phyloP scores from a whole-genome alignment of 2,888 invertebrate species.

The Eubasilissa splendida region DNA sequence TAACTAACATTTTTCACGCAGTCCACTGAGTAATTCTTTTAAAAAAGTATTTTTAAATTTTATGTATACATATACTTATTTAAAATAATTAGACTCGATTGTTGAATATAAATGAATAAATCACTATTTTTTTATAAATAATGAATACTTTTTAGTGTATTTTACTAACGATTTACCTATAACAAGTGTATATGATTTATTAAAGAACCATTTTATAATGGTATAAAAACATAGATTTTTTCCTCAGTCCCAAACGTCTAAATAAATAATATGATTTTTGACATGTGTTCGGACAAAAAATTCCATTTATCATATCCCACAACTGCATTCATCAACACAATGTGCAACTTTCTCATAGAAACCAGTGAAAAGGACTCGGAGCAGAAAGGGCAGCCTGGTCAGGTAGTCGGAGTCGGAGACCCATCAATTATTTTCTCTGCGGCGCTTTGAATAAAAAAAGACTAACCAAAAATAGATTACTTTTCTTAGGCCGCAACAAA shows the following conservation, averaged over 20 bases:
- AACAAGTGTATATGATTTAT: neutral
- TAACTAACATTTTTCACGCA: no score
- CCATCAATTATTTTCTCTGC: conserved; percentile 52
- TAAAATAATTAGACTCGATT: no score
- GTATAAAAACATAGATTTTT: neutral
- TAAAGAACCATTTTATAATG: neutral
- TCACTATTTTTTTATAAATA: neutral
- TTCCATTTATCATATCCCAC: conserved; percentile 39
- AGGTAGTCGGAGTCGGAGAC: conserved; percentile 46
- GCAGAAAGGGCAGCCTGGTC: conserved; percentile 34
- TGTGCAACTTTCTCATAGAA: conserved; percentile 16
- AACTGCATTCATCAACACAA: conserved; percentile 3
- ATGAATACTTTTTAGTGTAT: neutral
- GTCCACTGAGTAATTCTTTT: no score
- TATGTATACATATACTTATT: no score
- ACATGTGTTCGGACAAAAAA: conserved; percentile 40
- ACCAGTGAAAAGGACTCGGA: conserved; percentile 37
- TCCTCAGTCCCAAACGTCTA: neutral
- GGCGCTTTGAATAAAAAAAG: conserved; percentile 40
- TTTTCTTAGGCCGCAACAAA: conserved; percentile 40
- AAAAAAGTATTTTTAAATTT: no score
- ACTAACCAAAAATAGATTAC: conserved; percentile 46
- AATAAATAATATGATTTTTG: conserved; percentile 35
- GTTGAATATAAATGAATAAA: neutral
- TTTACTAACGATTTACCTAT: neutral